Evolutionary conservation across 2,113 vertebrate genomes (phyloP), one percentile per base, ranked within the genome.

Genomic region (Oplegnathus fasciatus): DNA sequence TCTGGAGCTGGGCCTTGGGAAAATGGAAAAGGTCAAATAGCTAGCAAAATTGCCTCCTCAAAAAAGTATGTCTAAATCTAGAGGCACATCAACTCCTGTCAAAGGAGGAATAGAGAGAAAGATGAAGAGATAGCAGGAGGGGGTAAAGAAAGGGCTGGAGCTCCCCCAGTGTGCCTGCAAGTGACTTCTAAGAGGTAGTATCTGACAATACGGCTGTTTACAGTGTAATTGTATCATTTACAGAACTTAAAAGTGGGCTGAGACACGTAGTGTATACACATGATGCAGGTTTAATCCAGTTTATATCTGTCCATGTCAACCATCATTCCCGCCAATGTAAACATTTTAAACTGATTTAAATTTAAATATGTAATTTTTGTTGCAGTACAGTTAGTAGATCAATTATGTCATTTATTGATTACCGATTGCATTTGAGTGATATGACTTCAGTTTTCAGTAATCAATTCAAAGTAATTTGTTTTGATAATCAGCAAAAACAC

Each of bases 21-120:
- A 95, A 95, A 95, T 93, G 92, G 92, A 95, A 95, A 95, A 95
- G 95, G 95, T 95, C 94, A 95, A 95, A 95, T 90, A 92, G 93
- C 93, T 93, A 75, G 89, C 92, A 94, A 94, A 95, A 94, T 93
- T 93, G 95, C 94, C 92, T 94, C 89, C 92, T 93, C 92, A 91
- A 94, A 93, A 95, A 93, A 93, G 86, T 91, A 92, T 90, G 92
- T 94, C 94, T 95, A 95, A 95, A 95, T 95, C 94, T 94, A 93
- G 90, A 93, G 88, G 86, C 92, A 90, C 83, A 92, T 94, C 88
- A 93, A 91, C 87, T 92, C 74, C 88, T 92, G 93, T 94, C 94
- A 94, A 80, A 87, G 82, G 69, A 87, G 80, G 78, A 87, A 89
- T 67, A 73, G 82, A 90, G 84, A 84, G 80, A 80, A 88, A 90